Evolutionary conservation across 2,888 invertebrate species (phyloP), one percentile per base, ranked within the genome.

Genomic region (Ophioninae sp.): DNA sequence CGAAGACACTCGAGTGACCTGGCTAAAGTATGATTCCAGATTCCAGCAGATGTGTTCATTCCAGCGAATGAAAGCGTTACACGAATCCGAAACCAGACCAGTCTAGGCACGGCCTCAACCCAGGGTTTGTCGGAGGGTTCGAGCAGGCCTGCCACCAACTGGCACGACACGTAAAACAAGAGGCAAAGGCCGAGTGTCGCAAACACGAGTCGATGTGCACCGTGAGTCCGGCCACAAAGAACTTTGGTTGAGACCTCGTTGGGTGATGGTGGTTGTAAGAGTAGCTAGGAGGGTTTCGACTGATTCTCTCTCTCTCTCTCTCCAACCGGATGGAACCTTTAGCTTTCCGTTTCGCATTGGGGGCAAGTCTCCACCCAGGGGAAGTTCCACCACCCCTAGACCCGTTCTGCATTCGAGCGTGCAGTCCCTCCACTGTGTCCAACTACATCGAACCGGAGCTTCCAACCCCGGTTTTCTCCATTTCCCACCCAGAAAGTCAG

Each of bases 201-300:
- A 74, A 67, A 68, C 78, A 78, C 68, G 64, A 56, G 73, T 22
- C 56, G 30, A 51, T 30, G 65, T 58, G 71, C 39, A 72, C 39
- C 71, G 68, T 68, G 68, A 23, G 44, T 2, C 71, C 37, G 22
- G 73, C 39, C 58, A 69, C 82, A 82, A 82, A 78, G 82, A 82
- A 78, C 78, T 68, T 82, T 78, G 44, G 69, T 65, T 72, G 58
- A 68, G 63, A 63, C 13, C 30, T 56, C 41, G 51, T 13, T 51
- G 51, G 51, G 51, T 6, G 51, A 51, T 10, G 51, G 56, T 23
- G 67, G n/a, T 68, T n/a, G 30, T 63, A 72, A 79, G 72, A 79
- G 78, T 78, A 63, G 78, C 82, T 51, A 22, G 59, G 23, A 69
- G 78, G 64, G 61, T 69, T 59, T 63, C 23, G 10, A 3, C 3